Conservation (phyloP, 2,888 invertebrate genomes). For the Branchipolynoe longqiensis region DNA sequence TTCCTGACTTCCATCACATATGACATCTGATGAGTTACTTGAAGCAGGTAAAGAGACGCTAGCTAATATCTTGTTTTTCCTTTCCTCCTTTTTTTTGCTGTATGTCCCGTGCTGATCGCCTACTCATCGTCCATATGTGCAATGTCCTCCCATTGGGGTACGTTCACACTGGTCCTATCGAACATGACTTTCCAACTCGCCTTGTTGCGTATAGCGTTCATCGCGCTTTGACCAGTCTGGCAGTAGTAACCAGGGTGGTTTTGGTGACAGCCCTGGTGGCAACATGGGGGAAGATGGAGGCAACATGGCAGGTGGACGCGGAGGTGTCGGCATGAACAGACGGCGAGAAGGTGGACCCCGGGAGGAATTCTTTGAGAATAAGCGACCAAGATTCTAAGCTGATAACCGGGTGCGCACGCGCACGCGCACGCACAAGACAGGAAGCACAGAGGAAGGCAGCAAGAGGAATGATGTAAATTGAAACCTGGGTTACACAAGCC, state of each 20-base stretch:
- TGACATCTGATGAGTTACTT: slow-evolving; percentile 39
- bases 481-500: background rate
- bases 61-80: slow-evolving; percentile 55
- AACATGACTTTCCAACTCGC: background rate
- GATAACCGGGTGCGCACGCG: too few species aligned
- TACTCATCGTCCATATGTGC: slow-evolving; percentile 20
- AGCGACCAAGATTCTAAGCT: slow-evolving; percentile 56
- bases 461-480: background rate
- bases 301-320: slow-evolving; percentile 24
- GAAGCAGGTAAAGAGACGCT: slow-evolving; percentile 35
- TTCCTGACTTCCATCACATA: background rate
- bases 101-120: slow-evolving; percentile 50
- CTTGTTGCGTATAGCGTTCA: slow-evolving; percentile 52
- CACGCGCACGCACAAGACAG: background rate
- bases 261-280: slow-evolving; percentile 44
- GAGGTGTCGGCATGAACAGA: slow-evolving; percentile 54
- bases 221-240: slow-evolving; percentile 58
- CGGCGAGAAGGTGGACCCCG: slow-evolving; percentile 51
- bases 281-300: slow-evolving; percentile 23
- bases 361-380: slow-evolving; percentile 58
- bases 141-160: slow-evolving; percentile 12
- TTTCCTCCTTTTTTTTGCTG: slow-evolving; percentile 52
- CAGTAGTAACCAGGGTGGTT: slow-evolving; percentile 48
- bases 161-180: background rate
- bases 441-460: slow-evolving; percentile 20